Base-by-base conservation (phyloP, 2,113 vertebrate genomes). In the Otolemur garnettii region DNA sequence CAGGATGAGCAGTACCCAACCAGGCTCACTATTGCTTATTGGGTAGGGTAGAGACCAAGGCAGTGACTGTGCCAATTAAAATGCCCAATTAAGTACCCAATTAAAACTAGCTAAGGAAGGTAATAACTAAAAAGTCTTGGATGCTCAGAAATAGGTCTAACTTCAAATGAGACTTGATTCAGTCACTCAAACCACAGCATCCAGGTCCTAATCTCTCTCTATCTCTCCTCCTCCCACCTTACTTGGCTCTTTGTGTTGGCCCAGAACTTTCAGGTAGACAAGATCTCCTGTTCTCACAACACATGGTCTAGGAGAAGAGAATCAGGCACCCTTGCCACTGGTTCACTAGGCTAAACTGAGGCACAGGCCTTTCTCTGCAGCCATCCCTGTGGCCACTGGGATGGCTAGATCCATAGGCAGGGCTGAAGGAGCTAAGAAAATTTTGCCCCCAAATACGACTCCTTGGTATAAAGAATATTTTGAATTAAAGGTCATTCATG, bases 91-190 rank as follows among this genome's bases (percentile, higher is more conserved):
- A 69, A 88, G 45, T 7, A 55, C 3, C 71, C 57, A 85, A 45
- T 59, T 53, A 83, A 96, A 94, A 92, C 71, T 68, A 33, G 17
- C 79, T 78, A 45, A 75, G 30, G 19, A 87, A 71, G 1, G 19
- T 26, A 28, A 21, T 75, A 55, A 4, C 35, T 72, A 45, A 89
- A 88, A 72, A 64, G 2, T 45, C 45, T 91, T 66, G 18, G 24
- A 22, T 60, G n/a, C 57, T 93, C 57, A 50, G 53, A 92, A 90
- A 90, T 45, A 53, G 14, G 90, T 97, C 42, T 68, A 69, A 14
- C 30, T 80, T 64, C 72, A 84, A 81, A 64, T 78, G 28, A 93
- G 55, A 88, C 33, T 42, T 90, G 64, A 93, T 59, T 28, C 12
- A 68, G 15, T 85, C 82, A 94, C 38, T 79, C 42, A 66, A 66